These are phyloP conservation scores for Phengaris alcon DNA, from an alignment of 2,888 invertebrate species.

Conservation along the genomic window DNA sequence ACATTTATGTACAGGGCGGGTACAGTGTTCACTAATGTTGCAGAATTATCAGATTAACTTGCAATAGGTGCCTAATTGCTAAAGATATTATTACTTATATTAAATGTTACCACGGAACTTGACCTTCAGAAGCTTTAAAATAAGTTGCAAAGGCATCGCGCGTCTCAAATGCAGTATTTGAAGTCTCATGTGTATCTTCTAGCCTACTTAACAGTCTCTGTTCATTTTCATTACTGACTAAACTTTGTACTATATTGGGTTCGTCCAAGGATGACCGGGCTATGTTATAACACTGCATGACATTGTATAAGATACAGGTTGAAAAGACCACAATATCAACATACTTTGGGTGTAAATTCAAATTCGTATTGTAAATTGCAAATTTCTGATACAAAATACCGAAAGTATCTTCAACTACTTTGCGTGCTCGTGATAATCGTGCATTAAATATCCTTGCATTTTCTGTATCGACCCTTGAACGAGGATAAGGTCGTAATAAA, in stretches of 20 bases:
- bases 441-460: slow-evolving; percentile 35
- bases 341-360: slow-evolving; percentile 27
- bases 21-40: no score
- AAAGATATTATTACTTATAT: slow-evolving; percentile 11
- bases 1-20: no score
- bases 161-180: slow-evolving; percentile 31
- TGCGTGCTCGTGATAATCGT: slow-evolving; percentile 35
- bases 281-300: slow-evolving; percentile 36
- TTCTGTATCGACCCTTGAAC: slow-evolving; percentile 29
- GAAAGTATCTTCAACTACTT: slow-evolving; percentile 38
- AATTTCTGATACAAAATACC: slow-evolving; percentile 39
- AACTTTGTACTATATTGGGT: slow-evolving; percentile 20
- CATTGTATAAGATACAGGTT: slow-evolving; percentile 34
- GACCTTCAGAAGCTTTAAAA: slow-evolving; percentile 33
- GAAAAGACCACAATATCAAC: slow-evolving; percentile 33
- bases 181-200: slow-evolving; percentile 13
- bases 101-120: slow-evolving; percentile 29
- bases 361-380: slow-evolving; percentile 30
- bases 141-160: slow-evolving; percentile 32
- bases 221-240: neutral
- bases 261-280: slow-evolving; percentile 1
- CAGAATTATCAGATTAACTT: slow-evolving; percentile 14
- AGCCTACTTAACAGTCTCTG: slow-evolving; percentile 15
- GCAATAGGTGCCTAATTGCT: no score
- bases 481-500: slow-evolving; percentile 34